Evolutionary conservation across 2,888 invertebrate species (phyloP).

Genomic region (Pinctada fucata): DNA sequence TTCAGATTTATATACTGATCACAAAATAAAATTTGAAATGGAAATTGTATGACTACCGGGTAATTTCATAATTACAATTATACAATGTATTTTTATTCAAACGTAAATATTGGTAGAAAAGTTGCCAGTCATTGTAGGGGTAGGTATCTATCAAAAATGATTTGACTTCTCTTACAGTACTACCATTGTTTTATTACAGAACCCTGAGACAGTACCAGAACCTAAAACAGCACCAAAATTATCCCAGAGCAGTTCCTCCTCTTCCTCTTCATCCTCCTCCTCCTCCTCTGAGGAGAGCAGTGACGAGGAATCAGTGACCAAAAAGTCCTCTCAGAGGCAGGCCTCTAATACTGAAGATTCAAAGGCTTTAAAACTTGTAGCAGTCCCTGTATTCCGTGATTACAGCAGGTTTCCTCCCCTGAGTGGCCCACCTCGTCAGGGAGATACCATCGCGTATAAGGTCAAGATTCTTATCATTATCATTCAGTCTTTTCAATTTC

Average conservation of each 20-base stretch:
- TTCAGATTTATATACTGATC: too few species aligned
- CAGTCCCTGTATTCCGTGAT: constrained; percentile 23
- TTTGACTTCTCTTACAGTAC: too few species aligned
- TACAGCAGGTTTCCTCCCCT: constrained; percentile 42
- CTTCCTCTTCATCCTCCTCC: background rate
- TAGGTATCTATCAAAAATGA: too few species aligned
- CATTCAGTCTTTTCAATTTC: background rate
- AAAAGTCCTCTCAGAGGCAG: background rate
- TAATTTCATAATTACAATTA: too few species aligned
- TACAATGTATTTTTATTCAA: too few species aligned
- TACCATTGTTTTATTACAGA: too few species aligned
- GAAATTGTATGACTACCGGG: too few species aligned
- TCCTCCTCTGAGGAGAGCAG: background rate
- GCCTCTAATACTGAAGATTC: background rate
- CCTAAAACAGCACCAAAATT: too few species aligned
- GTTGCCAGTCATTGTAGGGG: too few species aligned
- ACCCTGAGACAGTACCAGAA: too few species aligned
- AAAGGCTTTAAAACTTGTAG: background rate
- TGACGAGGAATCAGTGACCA: background rate
- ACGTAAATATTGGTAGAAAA: too few species aligned
- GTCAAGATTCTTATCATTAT: background rate
- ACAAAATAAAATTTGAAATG: too few species aligned
- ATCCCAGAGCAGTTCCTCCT: background rate
- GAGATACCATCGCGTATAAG: constrained; percentile 54
- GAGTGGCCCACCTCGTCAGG: constrained; percentile 43